phyloP scores from a whole-genome alignment of 2,113 vertebrate genomes.

The Anolis carolinensis region DNA sequence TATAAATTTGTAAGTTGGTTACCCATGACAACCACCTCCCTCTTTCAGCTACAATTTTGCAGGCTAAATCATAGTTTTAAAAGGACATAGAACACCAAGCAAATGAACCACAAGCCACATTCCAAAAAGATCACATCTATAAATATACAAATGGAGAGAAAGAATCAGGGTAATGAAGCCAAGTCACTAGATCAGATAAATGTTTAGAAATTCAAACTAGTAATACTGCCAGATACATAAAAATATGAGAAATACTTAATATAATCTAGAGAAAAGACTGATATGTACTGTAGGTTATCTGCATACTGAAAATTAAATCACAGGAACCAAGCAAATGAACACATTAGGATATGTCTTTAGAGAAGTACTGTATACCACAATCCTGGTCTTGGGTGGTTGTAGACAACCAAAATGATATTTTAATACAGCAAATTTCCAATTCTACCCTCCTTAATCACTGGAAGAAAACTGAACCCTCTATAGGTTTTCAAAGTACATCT shows the following conservation, averaged over 20 bases:
- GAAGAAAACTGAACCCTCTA: too few species aligned
- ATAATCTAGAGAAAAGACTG: not conserved
- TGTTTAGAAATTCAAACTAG: constrained; percentile 49
- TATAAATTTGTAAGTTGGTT: not conserved
- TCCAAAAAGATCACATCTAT: constrained; percentile 76
- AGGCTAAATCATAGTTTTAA: constrained; percentile 54
- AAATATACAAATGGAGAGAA: constrained; percentile 67
- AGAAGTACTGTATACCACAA: too few species aligned
- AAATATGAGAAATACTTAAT: not conserved
- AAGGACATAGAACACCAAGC: constrained; percentile 63
- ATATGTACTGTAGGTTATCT: not conserved
- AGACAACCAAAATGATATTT: too few species aligned
- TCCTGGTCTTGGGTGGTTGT: too few species aligned
- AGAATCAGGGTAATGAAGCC: constrained; percentile 71
- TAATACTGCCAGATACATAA: constrained; percentile 35
- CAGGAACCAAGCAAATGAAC: too few species aligned
- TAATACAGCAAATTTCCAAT: too few species aligned
- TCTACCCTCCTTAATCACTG: too few species aligned
- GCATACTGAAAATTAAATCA: too few species aligned
- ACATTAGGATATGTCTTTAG: too few species aligned
- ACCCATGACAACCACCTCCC: constrained; percentile 17
- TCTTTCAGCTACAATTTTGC: constrained; percentile 25
- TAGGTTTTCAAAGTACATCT: too few species aligned
- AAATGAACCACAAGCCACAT: constrained; percentile 72
- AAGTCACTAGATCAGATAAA: constrained; percentile 57